Conservation (phyloP, 2,888 invertebrate genomes). For the Philopedon plagiatum region DNA sequence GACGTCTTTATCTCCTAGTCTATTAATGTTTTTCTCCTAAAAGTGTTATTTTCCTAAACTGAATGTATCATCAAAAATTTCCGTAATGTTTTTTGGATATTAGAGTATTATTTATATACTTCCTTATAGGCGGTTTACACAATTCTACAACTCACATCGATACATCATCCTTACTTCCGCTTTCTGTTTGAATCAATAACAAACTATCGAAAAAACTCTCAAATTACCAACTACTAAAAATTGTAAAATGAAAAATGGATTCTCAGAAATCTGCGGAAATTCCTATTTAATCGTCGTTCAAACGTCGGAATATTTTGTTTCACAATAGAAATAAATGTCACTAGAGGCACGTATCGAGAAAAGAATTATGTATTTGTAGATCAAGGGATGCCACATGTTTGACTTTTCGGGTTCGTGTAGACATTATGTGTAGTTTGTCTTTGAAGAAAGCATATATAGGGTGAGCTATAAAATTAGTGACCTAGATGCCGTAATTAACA, state of each 20-base stretch:
- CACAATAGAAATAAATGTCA: constrained; percentile 31
- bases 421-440: too few relatives aligned
- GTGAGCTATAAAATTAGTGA: background rate
- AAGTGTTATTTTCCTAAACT: too few relatives aligned
- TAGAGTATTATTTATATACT: too few relatives aligned
- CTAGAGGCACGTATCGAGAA: constrained; percentile 25
- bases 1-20: too few relatives aligned
- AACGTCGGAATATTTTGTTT: constrained; percentile 29
- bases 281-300: constrained; percentile 30
- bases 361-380: constrained; percentile 26
- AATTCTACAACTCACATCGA: constrained; percentile 4
- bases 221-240: constrained; percentile 6
- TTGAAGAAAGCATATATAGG: too few relatives aligned
- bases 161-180: constrained; percentile 27
- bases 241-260: constrained; percentile 20
- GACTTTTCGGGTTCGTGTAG: background rate
- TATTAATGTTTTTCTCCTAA: too few relatives aligned
- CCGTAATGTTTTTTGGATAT: too few relatives aligned
- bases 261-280: constrained; percentile 32
- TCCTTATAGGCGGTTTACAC: background rate
- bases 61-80: too few relatives aligned
- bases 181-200: constrained; percentile 35
- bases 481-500: background rate
- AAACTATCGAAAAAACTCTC: constrained; percentile 16
- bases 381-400: constrained; percentile 10